Evolutionary conservation across 2,797 vertebrate genomes (phyloP).

Genomic region (Threskiornis aethiopicus): DNA sequence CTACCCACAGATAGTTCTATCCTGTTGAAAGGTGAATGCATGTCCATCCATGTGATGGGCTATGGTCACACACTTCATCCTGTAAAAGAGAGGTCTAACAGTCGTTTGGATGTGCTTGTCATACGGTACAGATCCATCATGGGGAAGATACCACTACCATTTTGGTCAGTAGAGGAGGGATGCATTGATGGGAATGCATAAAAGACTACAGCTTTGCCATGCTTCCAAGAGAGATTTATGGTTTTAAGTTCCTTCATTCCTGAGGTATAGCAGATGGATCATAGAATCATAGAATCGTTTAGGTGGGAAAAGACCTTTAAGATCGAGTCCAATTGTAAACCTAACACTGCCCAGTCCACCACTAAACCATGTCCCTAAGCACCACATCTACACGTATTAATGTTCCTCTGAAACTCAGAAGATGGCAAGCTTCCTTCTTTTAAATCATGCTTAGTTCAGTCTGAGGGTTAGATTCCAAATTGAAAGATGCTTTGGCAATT

Average conservation of each 20-base stretch:
- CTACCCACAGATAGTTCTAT: neutral
- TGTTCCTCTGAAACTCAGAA: neutral
- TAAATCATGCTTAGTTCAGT: neutral
- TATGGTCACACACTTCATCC: neutral
- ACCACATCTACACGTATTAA: rapidly evolving
- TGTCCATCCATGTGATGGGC: neutral
- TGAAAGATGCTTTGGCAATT: neutral
- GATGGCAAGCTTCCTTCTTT: neutral
- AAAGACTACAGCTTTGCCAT: neutral
- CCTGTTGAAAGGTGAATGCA: neutral
- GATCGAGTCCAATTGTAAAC: neutral
- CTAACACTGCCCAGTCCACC: neutral
- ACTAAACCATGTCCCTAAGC: neutral
- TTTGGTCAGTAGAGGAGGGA: neutral
- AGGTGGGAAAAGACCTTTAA: neutral
- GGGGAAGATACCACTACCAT: neutral
- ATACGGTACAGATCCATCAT: neutral
- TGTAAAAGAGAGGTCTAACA: neutral
- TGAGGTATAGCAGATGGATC: neutral
- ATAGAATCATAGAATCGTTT: neutral
- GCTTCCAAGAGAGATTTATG: neutral
- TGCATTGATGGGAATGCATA: neutral
- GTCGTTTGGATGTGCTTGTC: neutral
- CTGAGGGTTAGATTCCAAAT: neutral
- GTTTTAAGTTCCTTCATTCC: neutral